A percentile compares a stretch with the other conserved stretches of the same genome.
Conservation (phyloP, 2,888 invertebrate genomes). For the Zaprionus lineosus region DNA sequence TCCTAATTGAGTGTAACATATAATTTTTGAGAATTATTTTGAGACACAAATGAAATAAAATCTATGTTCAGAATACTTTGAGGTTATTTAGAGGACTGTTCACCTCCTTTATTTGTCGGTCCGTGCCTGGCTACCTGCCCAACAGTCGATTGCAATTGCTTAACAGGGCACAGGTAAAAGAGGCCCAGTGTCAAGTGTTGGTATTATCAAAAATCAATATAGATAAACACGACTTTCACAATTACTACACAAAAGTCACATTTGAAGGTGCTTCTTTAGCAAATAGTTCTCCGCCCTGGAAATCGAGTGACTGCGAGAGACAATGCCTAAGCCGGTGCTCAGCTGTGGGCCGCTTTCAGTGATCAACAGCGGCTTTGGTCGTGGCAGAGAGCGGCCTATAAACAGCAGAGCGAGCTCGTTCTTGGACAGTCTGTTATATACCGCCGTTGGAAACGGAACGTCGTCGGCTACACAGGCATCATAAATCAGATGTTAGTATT, state of each 20-base stretch:
- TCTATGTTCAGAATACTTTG: too few species aligned
- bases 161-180: too few species aligned
- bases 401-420: constrained; percentile 71
- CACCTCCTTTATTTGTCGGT: too few species aligned
- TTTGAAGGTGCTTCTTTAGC: constrained; percentile 32
- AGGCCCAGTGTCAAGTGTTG: too few species aligned
- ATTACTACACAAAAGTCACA: constrained; percentile 50
- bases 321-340: constrained; percentile 20
- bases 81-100: too few species aligned
- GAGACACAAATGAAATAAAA: too few species aligned
- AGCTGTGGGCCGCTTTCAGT: constrained; percentile 15
- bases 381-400: constrained; percentile 64
- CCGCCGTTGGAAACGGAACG: constrained; percentile 57
- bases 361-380: constrained; percentile 14
- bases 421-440: constrained; percentile 70
- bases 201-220: too few species aligned
- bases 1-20: constrained; percentile 8
- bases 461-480: constrained; percentile 21
- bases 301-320: constrained; percentile 11
- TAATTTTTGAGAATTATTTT: constrained; percentile 19
- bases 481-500: constrained; percentile 42
- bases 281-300: constrained; percentile 33
- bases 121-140: too few species aligned
- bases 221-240: constrained; percentile 76
- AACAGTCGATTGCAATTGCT: too few species aligned